Evolutionary conservation across 2,113 vertebrate genomes (phyloP), one percentile per base, ranked within the genome.

Genomic region (Nyctibius bracteatus): DNA sequence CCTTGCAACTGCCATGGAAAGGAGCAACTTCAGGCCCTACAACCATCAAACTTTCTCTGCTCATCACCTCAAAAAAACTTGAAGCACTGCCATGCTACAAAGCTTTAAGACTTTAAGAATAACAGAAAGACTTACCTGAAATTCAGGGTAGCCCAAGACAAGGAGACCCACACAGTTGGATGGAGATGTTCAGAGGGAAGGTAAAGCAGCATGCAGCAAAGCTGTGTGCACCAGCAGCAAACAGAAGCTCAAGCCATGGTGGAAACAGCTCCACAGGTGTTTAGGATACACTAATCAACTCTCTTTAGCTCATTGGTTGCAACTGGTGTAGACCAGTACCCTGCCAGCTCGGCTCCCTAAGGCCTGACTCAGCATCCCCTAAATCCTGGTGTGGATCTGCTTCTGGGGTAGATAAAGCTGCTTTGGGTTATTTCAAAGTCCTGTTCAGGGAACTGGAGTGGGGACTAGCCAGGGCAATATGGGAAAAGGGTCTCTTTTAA

Each of bases 141-240:
- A 21, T 14, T 55, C n/a, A 43, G 9, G 5, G 19, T 11, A 62
- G 25, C 27, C 39, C 16, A 46, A 21, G 46, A 57, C 27, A 20
- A 47, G 27, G 43, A 58, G 12, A 31, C 4, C 14, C 14, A 35
- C 0, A 0, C 3, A 13, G 14, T 1, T 44, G 10, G 21, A 37
- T 5, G 2, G 16, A 83, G 22, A 24, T 6, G 2, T 21, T 82
- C 8, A 28, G 21, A 88, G 10, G 14, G 33, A 70, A 41, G 0
- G 0, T 17, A 10, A 21, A 78, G 5, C 0, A 21, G 27, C 30
- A 10, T 0, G 8, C 4, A 21, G 6, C 7, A 8, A 8, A 51
- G 5, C 2, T 20, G 2, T 0, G 0, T 1, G 0, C 2, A 14
- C 2, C 19, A 6, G 2, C 12, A 41, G 24, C 44, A 27, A 55